Percentiles rank a stretch among this genome's conserved stretches.
Evolutionary conservation across 2,797 vertebrate species (phyloP).

Genomic region (Pterois miles): DNA sequence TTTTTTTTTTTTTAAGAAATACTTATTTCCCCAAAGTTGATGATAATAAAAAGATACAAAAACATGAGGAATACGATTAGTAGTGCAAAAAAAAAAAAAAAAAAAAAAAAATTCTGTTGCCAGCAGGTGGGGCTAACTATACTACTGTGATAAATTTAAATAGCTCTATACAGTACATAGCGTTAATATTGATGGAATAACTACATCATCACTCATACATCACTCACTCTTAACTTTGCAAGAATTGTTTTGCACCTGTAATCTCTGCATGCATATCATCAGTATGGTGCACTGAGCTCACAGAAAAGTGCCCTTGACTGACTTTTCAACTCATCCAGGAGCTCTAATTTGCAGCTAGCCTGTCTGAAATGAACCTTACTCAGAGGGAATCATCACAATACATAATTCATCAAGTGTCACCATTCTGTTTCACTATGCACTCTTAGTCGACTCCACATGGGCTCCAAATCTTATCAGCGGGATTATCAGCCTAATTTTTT

Average conservation of each 20-base stretch:
- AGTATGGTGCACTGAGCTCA: background rate
- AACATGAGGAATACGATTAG: too few species aligned
- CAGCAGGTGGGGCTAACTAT: background rate
- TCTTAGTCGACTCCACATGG: conserved; percentile 6
- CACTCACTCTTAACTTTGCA: background rate
- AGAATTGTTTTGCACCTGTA: background rate
- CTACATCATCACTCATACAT: too few species aligned
- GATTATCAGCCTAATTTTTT: conserved; percentile 16
- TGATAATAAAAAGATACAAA: too few species aligned
- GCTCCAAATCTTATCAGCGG: conserved; percentile 4
- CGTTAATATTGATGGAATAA: background rate
- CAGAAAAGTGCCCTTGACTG: too few species aligned
- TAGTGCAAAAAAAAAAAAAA: too few species aligned
- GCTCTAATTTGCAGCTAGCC: conserved; percentile 11
- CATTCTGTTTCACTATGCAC: conserved; percentile 9
- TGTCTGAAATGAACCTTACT: background rate
- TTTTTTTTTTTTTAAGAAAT: too few species aligned
- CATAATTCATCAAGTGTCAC: conserved; percentile 25
- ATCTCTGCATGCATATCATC: background rate
- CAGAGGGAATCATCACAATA: background rate
- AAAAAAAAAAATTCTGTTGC: background rate
- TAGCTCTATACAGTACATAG: too few species aligned
- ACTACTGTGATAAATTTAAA: background rate
- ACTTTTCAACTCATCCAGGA: background rate
- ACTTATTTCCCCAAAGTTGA: too few species aligned